Conservation (phyloP, 2,113 vertebrate species). For the Himantopus leucocephalus region DNA sequence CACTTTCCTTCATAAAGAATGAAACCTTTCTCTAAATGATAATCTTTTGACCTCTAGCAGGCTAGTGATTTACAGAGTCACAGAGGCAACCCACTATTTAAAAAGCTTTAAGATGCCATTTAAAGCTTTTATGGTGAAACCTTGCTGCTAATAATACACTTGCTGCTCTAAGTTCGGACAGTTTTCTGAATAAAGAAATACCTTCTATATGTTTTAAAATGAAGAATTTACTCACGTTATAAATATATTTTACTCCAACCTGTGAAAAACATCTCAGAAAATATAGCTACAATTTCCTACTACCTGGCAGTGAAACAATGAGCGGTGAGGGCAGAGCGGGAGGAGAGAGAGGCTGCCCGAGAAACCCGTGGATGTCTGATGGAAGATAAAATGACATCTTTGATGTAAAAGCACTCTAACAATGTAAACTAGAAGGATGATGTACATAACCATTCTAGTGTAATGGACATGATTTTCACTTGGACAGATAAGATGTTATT, state of each 20-base stretch:
- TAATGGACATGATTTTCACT: conserved; percentile 57
- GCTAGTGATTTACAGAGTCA: conserved; percentile 42
- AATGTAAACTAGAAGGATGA: conserved; percentile 62
- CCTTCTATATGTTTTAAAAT: conserved; percentile 6
- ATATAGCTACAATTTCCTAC: not conserved
- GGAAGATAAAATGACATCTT: conserved; percentile 45
- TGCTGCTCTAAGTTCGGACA: not conserved
- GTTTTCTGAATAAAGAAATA: conserved; percentile 25
- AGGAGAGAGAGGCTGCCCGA: not conserved
- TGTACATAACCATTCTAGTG: conserved; percentile 56
- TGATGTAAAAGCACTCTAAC: conserved; percentile 63
- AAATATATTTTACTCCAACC: not conserved
- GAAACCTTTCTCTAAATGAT: conserved; percentile 26
- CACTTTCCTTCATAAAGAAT: conserved; percentile 9
- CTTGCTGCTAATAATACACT: conserved; percentile 24
- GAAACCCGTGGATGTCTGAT: not conserved
- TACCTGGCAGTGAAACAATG: not conserved
- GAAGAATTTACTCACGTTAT: not conserved
- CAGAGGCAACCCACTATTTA: conserved; percentile 39
- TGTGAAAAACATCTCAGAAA: not conserved
- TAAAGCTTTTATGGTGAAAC: conserved; percentile 42
- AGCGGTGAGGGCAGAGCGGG: not conserved
- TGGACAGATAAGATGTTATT: conserved; percentile 63
- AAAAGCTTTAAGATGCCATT: conserved; percentile 43
- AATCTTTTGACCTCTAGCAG: conserved; percentile 37